Percentiles rank a stretch among this genome's conserved stretches.
phyloP scores from a whole-genome alignment of 2,797 vertebrate genomes.

The Lindbergichthys nudifrons region DNA sequence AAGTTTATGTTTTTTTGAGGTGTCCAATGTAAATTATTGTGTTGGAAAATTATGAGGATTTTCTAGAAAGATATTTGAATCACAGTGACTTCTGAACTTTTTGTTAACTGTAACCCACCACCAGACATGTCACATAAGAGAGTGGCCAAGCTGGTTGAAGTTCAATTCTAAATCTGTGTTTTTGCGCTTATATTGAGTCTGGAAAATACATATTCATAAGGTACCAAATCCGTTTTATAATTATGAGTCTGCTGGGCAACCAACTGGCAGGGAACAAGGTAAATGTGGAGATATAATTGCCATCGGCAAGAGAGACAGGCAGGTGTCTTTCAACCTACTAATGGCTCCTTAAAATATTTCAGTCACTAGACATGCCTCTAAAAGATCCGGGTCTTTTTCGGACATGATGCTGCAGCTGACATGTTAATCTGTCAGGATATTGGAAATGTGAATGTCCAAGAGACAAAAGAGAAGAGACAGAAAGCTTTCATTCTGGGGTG shows the following conservation, averaged over 20 bases:
- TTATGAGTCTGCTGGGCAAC: neutral
- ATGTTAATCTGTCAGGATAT: conserved; percentile 1
- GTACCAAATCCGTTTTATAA: neutral
- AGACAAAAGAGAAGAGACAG: neutral
- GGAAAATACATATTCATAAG: conserved; percentile 19
- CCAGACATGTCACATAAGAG: neutral
- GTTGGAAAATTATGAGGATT: neutral
- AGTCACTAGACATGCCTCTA: neutral
- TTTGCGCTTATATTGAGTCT: neutral
- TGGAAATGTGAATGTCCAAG: no score
- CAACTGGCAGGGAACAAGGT: neutral
- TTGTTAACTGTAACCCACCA: neutral
- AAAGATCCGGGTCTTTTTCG: neutral
- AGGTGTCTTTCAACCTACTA: neutral
- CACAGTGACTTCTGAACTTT: neutral
- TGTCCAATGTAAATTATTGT: neutral
- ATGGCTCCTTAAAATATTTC: neutral
- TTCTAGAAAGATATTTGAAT: neutral
- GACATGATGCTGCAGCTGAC: conserved; percentile 8
- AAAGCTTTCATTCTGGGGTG: conserved; percentile 30
- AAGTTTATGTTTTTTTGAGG: neutral
- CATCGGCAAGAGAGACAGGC: neutral
- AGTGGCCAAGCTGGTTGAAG: neutral
- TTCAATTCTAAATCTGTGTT: neutral
- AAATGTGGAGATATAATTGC: neutral